Percentiles rank a stretch among this genome's conserved stretches.
Evolutionary conservation across 2,797 vertebrate genomes (phyloP).

Genomic region (Parauchenoglanis punctatus): DNA sequence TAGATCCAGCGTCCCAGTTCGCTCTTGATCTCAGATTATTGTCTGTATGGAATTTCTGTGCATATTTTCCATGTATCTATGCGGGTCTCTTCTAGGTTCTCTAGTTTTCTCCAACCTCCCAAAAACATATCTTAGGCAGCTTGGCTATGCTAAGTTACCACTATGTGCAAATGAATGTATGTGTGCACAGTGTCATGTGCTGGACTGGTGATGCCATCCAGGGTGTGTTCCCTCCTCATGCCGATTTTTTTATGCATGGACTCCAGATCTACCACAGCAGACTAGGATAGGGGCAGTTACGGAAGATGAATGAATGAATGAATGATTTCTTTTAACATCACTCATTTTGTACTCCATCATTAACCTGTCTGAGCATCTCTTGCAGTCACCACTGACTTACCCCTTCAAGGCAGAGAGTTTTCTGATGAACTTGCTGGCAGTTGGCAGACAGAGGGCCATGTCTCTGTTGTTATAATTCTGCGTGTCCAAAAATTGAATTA

Average conservation of each 20-base stretch:
- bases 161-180: neutral
- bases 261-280: neutral
- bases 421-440: neutral
- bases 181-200: neutral
- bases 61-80: neutral
- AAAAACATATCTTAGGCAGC: neutral
- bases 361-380: neutral
- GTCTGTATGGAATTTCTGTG: neutral
- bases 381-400: neutral
- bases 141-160: neutral
- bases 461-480: neutral
- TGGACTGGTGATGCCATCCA: neutral
- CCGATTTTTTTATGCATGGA: neutral
- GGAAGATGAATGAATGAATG: neutral
- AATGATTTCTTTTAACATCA: neutral
- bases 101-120: neutral
- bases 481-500: neutral
- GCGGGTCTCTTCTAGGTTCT: neutral
- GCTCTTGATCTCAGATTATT: neutral
- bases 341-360: neutral
- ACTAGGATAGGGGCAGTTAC: neutral
- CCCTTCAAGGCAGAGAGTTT: neutral
- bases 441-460: neutral
- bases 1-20: neutral
- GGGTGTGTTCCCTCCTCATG: neutral